Percentiles rank a stretch among this genome's conserved stretches.
Evolutionary conservation across 2,113 vertebrate genomes (phyloP).

Genomic region (Prionailurus bengalensis): DNA sequence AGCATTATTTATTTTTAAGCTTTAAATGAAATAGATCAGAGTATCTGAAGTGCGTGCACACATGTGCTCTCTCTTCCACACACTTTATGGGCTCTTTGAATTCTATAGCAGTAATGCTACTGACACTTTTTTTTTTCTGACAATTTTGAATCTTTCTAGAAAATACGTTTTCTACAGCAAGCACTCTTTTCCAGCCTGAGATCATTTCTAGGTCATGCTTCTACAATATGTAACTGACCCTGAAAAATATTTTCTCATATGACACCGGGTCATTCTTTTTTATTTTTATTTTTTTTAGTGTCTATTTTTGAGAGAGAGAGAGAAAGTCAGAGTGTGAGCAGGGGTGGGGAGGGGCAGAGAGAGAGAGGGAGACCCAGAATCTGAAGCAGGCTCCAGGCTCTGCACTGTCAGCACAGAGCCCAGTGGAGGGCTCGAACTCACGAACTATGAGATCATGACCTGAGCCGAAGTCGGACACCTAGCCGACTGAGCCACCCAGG

Average conservation of each 20-base stretch:
- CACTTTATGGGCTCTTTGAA: neutral
- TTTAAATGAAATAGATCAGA: neutral
- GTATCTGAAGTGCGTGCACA: neutral
- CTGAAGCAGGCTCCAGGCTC: too few relatives aligned
- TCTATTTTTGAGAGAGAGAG: too few relatives aligned
- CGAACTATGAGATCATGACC: too few relatives aligned
- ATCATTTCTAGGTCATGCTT: conserved; percentile 22
- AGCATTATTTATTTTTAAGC: neutral
- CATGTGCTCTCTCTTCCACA: neutral
- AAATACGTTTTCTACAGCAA: neutral
- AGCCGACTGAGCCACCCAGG: too few relatives aligned
- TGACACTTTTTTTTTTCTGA: neutral
- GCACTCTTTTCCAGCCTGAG: neutral
- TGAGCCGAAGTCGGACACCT: too few relatives aligned
- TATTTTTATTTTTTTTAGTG: neutral
- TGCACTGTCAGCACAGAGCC: too few relatives aligned
- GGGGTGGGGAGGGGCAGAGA: too few relatives aligned
- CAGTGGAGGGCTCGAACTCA: too few relatives aligned
- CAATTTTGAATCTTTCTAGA: conserved; percentile 16
- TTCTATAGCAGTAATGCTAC: neutral
- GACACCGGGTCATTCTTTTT: neutral
- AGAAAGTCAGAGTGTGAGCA: too few relatives aligned
- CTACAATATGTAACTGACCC: conserved; percentile 52
- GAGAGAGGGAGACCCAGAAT: too few relatives aligned
- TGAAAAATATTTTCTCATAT: conserved; percentile 36